Evolutionary conservation across 2,113 vertebrate species (phyloP).

Genomic region (Colinus virginianus): DNA sequence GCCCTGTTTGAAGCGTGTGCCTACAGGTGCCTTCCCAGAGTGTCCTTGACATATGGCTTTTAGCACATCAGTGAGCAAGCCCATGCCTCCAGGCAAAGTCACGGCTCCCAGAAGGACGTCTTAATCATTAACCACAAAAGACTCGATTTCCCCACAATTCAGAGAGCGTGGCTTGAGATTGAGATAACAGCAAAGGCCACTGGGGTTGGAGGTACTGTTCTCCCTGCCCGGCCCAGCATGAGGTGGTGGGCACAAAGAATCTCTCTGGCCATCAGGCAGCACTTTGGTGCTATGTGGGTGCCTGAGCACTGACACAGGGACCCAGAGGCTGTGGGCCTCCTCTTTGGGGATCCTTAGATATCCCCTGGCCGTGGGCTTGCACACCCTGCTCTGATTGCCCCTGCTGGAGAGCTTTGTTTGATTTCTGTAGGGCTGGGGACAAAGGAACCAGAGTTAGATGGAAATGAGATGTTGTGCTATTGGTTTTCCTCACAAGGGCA

Average conservation of each 20-base stretch:
- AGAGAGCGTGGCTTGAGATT: background rate
- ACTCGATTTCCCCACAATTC: background rate
- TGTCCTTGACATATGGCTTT: background rate
- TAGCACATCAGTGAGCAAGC: background rate
- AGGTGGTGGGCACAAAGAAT: background rate
- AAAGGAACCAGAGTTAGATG: background rate
- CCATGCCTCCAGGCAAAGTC: conserved; percentile 24
- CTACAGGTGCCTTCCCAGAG: background rate
- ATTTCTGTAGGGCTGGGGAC: background rate
- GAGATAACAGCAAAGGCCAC: background rate
- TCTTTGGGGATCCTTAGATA: background rate
- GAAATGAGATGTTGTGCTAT: background rate
- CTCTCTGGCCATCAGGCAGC: background rate
- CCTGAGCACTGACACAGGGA: background rate
- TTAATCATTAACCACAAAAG: conserved; percentile 58
- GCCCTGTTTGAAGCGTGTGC: background rate
- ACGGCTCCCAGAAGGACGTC: background rate
- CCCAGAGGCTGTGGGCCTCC: background rate
- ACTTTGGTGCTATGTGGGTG: background rate
- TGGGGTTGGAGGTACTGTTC: background rate
- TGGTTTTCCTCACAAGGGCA: background rate
- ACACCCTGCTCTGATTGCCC: background rate
- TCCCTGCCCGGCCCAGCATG: background rate
- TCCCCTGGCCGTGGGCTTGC: background rate
- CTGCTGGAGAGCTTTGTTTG: background rate